Evolutionary conservation across 2,888 invertebrate genomes (phyloP), one percentile per base, ranked within the genome.

Genomic region (Ochlodes sylvanus): DNA sequence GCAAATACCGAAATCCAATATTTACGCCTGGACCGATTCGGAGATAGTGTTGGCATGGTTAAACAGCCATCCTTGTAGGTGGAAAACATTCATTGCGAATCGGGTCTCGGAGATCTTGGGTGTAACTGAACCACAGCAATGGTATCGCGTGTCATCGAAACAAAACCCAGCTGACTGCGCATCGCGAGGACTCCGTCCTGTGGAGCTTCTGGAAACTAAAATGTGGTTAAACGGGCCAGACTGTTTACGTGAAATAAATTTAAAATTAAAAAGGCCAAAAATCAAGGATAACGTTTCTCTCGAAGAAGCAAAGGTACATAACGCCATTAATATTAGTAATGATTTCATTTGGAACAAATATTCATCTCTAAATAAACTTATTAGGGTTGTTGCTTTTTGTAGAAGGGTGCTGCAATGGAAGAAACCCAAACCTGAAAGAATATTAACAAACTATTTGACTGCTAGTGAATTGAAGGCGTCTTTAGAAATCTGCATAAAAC

Each of bases 11-110:
- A 57, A 41, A 17, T 2, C 27, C 7, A 21, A 41, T 12, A 15
- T 57, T 1, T 17, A 19, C 12, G 38, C 38, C 6, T 52, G 63
- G 63, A 72, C 76, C 0, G 76, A 77, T 63, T 76, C 76, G 19
- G 70, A 72, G 6, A 66, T 77, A 12, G 76, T 73, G 6, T 70
- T 77, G 50, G 69, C 72, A 1, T 76, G 76, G 76, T 10, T 77
- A 0, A 69, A 67, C 2, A 70, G 71, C 10, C 72, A 73, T 38
- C 76, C 78, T 7, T 69, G 70, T 52, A 55, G 57, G 15, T 77
- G 76, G 74, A 57, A 57, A 17, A 19, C 38, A 3, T 57, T 38
- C 19, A 15, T 57, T 3, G 57, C 57, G 7, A 34, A 41, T 57
- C 57, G 38, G 17, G 54, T 54, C 2, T 54, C 54, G 21, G 54